Conservation (phyloP, 2,797 vertebrate genomes). For the Bucorvus abyssinicus region DNA sequence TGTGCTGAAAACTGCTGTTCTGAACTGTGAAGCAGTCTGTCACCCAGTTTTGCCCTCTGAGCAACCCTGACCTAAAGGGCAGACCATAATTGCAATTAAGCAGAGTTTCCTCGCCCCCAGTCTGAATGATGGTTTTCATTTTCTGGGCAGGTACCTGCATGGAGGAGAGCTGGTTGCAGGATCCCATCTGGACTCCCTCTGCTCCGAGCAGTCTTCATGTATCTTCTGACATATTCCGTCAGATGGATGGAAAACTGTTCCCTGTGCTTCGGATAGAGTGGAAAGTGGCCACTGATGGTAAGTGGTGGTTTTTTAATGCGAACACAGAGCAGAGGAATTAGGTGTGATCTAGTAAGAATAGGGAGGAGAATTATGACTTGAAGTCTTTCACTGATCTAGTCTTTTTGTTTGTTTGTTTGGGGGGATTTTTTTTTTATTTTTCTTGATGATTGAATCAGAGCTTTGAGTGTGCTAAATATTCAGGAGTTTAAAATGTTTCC, state of each 20-base stretch:
- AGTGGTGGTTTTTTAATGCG: background rate
- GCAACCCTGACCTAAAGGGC: background rate
- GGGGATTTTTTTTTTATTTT: background rate
- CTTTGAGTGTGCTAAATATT: background rate
- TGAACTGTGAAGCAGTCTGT: background rate
- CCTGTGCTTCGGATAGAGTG: slow-evolving; percentile 74
- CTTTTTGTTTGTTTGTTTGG: background rate
- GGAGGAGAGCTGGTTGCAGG: slow-evolving; percentile 68
- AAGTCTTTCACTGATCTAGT: background rate
- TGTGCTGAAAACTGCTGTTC: background rate
- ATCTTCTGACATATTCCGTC: slow-evolving; percentile 21
- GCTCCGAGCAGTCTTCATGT: slow-evolving; percentile 67
- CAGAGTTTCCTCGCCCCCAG: background rate
- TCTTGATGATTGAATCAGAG: background rate
- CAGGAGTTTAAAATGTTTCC: background rate
- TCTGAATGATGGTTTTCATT: background rate
- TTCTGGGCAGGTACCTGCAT: slow-evolving; percentile 74
- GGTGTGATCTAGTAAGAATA: background rate
- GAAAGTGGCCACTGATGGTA: slow-evolving; percentile 75
- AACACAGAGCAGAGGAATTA: background rate
- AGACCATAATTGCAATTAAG: background rate
- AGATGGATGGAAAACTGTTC: slow-evolving; percentile 36
- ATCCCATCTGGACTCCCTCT: slow-evolving; percentile 69
- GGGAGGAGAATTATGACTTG: background rate
- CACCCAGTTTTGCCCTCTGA: background rate